Conservation (phyloP, 2,888 invertebrate genomes). For the Epinotia ramella region DNA sequence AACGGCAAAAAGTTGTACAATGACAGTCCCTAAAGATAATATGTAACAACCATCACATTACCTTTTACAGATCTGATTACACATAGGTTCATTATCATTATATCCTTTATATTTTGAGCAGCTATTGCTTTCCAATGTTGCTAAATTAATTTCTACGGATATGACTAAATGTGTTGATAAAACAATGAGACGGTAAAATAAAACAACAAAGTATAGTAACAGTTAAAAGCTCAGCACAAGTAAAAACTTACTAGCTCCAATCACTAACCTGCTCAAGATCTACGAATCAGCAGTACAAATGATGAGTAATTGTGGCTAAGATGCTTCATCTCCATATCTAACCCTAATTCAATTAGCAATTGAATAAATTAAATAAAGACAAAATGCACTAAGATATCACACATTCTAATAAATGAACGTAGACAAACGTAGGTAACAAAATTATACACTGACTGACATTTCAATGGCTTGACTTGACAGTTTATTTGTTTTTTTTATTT, state of each 20-base stretch:
- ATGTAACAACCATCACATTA: constrained; percentile 12
- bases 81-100: background rate
- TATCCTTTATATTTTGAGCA: background rate
- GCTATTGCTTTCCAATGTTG: background rate
- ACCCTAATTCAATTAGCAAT: constrained; percentile 38
- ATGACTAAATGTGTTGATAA: background rate
- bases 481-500: background rate
- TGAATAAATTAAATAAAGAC: constrained; percentile 41
- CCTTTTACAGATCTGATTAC: constrained; percentile 6
- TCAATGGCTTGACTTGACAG: constrained; percentile 31
- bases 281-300: constrained; percentile 26
- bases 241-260: constrained; percentile 28
- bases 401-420: constrained; percentile 45
- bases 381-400: constrained; percentile 43
- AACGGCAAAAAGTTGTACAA: background rate
- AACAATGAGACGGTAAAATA: constrained; percentile 8
- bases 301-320: constrained; percentile 22
- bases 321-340: constrained; percentile 36
- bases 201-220: constrained; percentile 23
- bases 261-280: constrained; percentile 39
- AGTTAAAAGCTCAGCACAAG: constrained; percentile 31
- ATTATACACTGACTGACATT: constrained; percentile 32
- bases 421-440: constrained; percentile 27
- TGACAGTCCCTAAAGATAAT: background rate
- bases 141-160: background rate